phyloP scores from a whole-genome alignment of 2,888 invertebrate genomes.

The Sericinus montela region DNA sequence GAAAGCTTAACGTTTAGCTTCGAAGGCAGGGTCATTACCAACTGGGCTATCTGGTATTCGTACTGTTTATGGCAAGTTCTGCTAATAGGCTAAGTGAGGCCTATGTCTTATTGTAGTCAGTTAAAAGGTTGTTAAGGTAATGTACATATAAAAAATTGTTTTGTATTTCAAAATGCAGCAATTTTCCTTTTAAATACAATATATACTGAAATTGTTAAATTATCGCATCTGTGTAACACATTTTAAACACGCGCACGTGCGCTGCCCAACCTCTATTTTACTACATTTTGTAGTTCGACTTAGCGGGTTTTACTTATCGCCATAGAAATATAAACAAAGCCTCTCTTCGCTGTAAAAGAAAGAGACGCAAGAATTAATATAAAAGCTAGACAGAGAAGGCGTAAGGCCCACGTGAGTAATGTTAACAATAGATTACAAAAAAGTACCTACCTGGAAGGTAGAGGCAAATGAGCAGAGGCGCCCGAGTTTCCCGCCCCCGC shows the following conservation, averaged over 20 bases:
- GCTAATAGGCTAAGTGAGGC: no score
- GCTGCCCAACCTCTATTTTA: slow-evolving; percentile 31
- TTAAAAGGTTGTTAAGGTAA: no score
- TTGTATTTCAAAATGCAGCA: background rate
- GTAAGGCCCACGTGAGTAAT: slow-evolving; percentile 62
- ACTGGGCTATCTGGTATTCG: no score
- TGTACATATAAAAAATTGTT: background rate
- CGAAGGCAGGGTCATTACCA: no score
- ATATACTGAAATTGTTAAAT: slow-evolving; percentile 21
- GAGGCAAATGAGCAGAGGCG: no score
- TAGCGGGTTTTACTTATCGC: slow-evolving; percentile 44
- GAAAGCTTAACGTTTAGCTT: no score
- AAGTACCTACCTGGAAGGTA: slow-evolving; percentile 69
- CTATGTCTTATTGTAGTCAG: no score
- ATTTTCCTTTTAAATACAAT: background rate
- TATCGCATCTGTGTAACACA: slow-evolving; percentile 39
- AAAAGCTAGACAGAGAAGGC: slow-evolving; percentile 47
- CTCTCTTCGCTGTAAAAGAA: slow-evolving; percentile 33
- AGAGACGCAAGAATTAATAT: slow-evolving; percentile 35
- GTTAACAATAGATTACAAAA: slow-evolving; percentile 74
- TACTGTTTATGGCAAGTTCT: no score
- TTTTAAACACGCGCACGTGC: slow-evolving; percentile 43
- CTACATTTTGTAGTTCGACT: slow-evolving; percentile 40
- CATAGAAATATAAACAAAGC: slow-evolving; percentile 68
- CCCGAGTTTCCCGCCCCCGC: slow-evolving; percentile 54